Conservation (phyloP, 2,113 vertebrate genomes). For the Tychaedon coryphoeus region DNA sequence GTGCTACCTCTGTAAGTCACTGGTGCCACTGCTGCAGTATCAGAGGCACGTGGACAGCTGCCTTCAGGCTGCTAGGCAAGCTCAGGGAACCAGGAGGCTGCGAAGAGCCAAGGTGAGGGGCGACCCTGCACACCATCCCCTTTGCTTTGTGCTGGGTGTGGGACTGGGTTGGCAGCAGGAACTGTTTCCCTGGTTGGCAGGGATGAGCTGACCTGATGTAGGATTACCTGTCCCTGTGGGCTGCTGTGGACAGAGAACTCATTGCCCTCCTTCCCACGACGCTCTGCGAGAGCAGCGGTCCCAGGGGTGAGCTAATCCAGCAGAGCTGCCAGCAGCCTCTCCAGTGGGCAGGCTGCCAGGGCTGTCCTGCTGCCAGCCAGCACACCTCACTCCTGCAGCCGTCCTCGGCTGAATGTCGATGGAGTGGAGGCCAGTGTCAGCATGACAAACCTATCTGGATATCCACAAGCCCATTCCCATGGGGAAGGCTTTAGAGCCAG, state of each 20-base stretch:
- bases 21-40: constrained; percentile 79
- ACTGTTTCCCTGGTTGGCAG: not conserved
- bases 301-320: constrained; percentile 52
- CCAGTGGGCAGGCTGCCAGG: constrained; percentile 46
- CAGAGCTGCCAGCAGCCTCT: constrained; percentile 42
- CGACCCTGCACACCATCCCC: not conserved
- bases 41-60: constrained; percentile 83
- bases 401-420: not conserved
- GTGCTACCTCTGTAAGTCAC: constrained; percentile 85
- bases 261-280: not conserved
- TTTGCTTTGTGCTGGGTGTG: not conserved
- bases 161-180: constrained; percentile 34
- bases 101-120: constrained; percentile 69
- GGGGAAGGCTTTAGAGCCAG: not conserved
- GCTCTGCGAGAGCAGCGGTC: not conserved
- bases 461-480: not conserved
- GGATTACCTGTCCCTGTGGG: not conserved
- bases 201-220: constrained; percentile 8
- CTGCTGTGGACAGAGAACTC: not conserved
- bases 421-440: not conserved
- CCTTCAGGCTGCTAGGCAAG: constrained; percentile 67
- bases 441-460: not conserved
- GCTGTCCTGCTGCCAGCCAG: constrained; percentile 2
- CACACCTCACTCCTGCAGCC: not conserved
- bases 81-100: constrained; percentile 49